These are phyloP conservation scores for Gymnogyps californianus DNA, from an alignment of 2,113 vertebrate genomes.

Conservation along the genomic window DNA sequence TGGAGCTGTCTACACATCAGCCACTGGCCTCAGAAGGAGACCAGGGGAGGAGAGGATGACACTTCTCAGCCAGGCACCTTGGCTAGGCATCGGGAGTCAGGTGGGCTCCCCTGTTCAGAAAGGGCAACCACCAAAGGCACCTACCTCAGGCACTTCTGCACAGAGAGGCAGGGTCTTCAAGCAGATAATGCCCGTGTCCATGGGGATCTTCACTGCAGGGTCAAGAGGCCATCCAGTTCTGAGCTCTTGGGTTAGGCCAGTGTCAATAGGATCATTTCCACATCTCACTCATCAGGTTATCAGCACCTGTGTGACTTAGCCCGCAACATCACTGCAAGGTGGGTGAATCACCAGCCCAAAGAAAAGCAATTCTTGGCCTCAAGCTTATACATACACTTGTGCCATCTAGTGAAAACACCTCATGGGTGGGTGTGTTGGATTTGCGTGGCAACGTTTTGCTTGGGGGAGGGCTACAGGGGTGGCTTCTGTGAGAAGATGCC, in stretches of 20 bases:
- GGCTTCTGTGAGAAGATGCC: no score
- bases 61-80: not conserved
- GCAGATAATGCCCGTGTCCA: not conserved
- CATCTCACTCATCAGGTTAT: not conserved
- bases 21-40: not conserved
- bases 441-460: no score
- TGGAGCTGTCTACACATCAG: not conserved
- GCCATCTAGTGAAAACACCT: not conserved
- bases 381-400: not conserved
- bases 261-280: not conserved
- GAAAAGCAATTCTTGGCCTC: not conserved
- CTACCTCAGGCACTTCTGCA: not conserved
- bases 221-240: not conserved
- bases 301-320: not conserved
- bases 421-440: not conserved
- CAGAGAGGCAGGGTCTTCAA: not conserved
- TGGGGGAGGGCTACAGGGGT: no score
- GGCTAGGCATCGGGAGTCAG: not conserved
- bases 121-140: not conserved
- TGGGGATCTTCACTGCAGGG: not conserved
- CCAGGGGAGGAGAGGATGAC: not conserved
- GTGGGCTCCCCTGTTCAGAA: not conserved
- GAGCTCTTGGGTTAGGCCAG: not conserved
- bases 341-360: not conserved
- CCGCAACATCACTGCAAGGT: accelerated